These are phyloP conservation scores for Torymus tubicola DNA, from an alignment of 2,888 invertebrate genomes.

Conservation along the genomic window DNA sequence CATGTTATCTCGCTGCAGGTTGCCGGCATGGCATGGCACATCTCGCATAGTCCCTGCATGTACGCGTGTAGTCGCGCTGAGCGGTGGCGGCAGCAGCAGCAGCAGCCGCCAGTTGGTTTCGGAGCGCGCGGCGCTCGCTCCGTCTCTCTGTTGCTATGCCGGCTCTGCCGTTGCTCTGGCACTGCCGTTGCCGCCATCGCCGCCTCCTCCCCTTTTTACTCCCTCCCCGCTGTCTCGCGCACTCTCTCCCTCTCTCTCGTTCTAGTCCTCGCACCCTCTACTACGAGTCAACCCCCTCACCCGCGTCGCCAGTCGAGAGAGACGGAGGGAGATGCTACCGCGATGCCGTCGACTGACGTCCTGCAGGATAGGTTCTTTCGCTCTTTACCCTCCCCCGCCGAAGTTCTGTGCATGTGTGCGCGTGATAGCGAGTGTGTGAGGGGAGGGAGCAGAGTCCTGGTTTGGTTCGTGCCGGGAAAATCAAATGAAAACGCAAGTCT, in stretches of 20 bases:
- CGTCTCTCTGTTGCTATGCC: constrained; percentile 76
- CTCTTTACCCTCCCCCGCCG: constrained; percentile 17
- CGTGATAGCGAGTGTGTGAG: too few relatives aligned
- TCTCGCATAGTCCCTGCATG: not conserved
- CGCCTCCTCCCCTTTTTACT: constrained; percentile 54
- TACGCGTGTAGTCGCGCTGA: constrained; percentile 59
- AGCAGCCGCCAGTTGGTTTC: constrained; percentile 59
- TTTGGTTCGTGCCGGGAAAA: constrained; percentile 41
- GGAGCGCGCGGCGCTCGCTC: constrained; percentile 62
- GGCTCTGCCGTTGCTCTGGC: constrained; percentile 62
- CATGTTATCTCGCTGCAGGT: constrained; percentile 60
- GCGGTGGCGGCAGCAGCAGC: constrained; percentile 57
- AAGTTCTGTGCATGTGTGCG: too few relatives aligned
- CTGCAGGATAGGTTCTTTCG: constrained; percentile 67
- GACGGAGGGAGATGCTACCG: constrained; percentile 23
- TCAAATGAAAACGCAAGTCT: constrained; percentile 49
- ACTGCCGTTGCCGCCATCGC: constrained; percentile 18
- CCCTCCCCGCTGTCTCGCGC: constrained; percentile 32
- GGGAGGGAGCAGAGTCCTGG: constrained; percentile 1
- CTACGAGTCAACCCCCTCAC: constrained; percentile 33
- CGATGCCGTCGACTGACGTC: constrained; percentile 64
- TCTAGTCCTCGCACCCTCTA: constrained; percentile 52
- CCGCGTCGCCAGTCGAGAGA: constrained; percentile 31
- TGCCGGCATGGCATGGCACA: constrained; percentile 32
- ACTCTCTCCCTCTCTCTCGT: constrained; percentile 36